A percentile compares a stretch with the other conserved stretches of the same genome.
These are phyloP conservation scores for Nipponia nippon DNA, from an alignment of 2,113 vertebrate genomes.

Conservation along the genomic window DNA sequence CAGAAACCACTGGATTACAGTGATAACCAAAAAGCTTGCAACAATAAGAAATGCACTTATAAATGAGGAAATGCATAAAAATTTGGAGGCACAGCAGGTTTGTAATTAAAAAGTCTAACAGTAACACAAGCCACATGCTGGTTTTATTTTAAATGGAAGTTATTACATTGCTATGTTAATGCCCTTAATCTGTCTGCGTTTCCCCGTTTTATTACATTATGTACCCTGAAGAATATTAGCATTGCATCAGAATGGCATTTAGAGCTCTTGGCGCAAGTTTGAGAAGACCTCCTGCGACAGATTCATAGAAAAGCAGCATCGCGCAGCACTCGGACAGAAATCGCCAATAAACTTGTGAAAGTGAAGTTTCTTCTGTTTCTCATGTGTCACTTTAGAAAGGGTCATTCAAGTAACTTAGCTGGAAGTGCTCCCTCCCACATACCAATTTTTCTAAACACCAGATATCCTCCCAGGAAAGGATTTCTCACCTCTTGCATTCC, in stretches of 20 bases:
- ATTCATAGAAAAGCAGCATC: background rate
- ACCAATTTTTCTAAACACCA: background rate
- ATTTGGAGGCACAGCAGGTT: conserved; percentile 1
- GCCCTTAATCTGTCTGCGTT: background rate
- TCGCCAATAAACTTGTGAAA: background rate
- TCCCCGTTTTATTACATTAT: background rate
- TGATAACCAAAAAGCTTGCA: background rate
- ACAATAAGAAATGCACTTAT: background rate
- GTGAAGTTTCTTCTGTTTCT: background rate
- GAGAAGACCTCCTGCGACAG: background rate
- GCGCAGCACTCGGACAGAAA: background rate
- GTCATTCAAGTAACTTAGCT: background rate
- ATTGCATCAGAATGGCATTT: background rate
- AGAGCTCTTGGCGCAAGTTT: background rate
- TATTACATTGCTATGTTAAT: conserved; percentile 6
- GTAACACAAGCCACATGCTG: conserved; percentile 1
- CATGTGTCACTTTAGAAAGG: background rate
- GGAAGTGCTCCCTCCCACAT: background rate
- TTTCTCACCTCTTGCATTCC: background rate
- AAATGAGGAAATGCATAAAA: conserved; percentile 1
- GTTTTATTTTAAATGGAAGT: conserved; percentile 33
- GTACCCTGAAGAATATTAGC: background rate
- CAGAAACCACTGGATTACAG: background rate
- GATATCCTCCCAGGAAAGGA: background rate
- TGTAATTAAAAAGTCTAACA: conserved; percentile 35